Evolutionary conservation across 2,888 invertebrate species (phyloP).

Genomic region (Psylliodes chrysocephalus): DNA sequence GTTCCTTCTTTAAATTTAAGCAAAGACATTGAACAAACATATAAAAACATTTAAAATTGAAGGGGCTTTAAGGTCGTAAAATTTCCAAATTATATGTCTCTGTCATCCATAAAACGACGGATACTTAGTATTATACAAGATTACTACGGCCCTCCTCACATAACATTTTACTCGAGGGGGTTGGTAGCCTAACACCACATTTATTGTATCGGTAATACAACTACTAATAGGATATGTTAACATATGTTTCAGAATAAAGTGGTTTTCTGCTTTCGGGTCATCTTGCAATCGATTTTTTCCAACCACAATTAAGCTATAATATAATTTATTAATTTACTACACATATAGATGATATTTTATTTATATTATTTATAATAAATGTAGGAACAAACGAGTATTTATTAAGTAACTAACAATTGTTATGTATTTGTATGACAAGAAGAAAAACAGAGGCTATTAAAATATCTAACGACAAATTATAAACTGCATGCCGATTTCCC

Average conservation of each 20-base stretch:
- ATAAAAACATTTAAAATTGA: conserved; percentile 56
- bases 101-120: conserved; percentile 54
- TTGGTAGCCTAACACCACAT: conserved; percentile 48
- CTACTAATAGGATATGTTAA: conserved; percentile 58
- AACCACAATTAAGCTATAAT: background rate
- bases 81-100: conserved; percentile 55
- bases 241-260: conserved; percentile 52
- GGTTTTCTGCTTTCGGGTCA: conserved; percentile 35
- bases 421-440: too few species aligned
- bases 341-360: too few species aligned
- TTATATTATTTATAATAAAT: too few species aligned
- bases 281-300: background rate
- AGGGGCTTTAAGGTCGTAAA: conserved; percentile 55
- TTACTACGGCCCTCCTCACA: conserved; percentile 47
- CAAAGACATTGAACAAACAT: conserved; percentile 44
- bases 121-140: conserved; percentile 52
- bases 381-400: too few species aligned
- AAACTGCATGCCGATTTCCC: too few species aligned
- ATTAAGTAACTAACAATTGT: too few species aligned
- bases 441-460: too few species aligned
- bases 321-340: too few species aligned
- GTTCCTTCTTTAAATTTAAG: conserved; percentile 30
- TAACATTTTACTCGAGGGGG: conserved; percentile 40
- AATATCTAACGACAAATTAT: too few species aligned
- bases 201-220: conserved; percentile 47